Conservation (phyloP, 2,888 invertebrate species). For the Dendrolimus pini region DNA sequence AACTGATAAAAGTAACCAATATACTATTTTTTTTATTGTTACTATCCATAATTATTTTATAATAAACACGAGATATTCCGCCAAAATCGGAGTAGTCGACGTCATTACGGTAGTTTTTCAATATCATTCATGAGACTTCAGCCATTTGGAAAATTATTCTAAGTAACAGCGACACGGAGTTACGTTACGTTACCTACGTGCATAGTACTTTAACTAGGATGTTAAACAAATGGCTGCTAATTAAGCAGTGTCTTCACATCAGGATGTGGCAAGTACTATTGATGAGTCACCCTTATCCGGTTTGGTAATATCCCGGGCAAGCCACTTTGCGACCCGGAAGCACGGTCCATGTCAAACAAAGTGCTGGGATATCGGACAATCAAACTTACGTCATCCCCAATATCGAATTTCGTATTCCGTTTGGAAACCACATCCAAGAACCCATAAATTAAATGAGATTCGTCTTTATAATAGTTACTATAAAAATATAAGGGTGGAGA, state of each 20-base stretch:
- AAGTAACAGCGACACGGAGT: too few relatives aligned
- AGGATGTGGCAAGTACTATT: constrained; percentile 39
- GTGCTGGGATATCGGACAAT: constrained; percentile 25
- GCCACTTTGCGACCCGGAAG: constrained; percentile 40
- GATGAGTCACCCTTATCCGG: constrained; percentile 41
- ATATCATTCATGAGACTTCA: too few relatives aligned
- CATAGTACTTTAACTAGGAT: not conserved
- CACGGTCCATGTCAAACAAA: constrained; percentile 31
- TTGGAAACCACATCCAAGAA: constrained; percentile 6
- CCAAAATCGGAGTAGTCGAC: too few relatives aligned
- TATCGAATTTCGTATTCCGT: constrained; percentile 26
- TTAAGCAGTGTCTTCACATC: constrained; percentile 20
- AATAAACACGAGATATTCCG: too few relatives aligned
- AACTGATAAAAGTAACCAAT: too few relatives aligned
- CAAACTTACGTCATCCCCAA: constrained; percentile 31
- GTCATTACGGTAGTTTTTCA: too few relatives aligned
- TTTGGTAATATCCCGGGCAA: constrained; percentile 28
- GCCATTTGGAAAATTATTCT: too few relatives aligned
- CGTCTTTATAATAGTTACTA: too few relatives aligned
- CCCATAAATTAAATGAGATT: too few relatives aligned
- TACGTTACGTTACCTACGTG: not conserved
- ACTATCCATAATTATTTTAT: too few relatives aligned
- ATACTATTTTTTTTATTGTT: too few relatives aligned
- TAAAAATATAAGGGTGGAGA: too few relatives aligned
- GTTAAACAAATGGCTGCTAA: constrained; percentile 5